phyloP scores from a whole-genome alignment of 1,140 invertebrate genomes.

The Trichonephila inaurata region DNA sequence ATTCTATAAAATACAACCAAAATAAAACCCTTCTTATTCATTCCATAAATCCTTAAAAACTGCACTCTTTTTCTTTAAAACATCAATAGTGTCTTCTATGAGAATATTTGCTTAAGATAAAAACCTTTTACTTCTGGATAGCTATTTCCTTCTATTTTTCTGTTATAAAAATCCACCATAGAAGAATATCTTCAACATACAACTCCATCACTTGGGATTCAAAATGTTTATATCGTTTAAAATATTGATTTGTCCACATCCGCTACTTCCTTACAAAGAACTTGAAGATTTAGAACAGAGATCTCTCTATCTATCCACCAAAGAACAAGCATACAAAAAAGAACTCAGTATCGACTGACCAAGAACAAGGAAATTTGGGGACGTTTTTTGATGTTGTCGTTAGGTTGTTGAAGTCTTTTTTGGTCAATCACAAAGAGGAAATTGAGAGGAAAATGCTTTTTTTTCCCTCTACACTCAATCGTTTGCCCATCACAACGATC shows the following conservation, averaged over 20 bases:
- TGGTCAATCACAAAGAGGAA: conserved; percentile 29
- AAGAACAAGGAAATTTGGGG: conserved; percentile 4
- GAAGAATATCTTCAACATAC: not conserved
- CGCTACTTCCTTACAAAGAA: not conserved
- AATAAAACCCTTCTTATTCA: not conserved
- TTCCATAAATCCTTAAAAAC: not conserved
- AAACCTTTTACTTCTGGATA: not conserved
- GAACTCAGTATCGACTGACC: not conserved
- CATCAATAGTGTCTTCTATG: not conserved
- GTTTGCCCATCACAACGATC: not conserved
- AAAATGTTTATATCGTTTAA: conserved; percentile 11
- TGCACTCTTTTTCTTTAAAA: not conserved
- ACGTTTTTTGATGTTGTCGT: not conserved
- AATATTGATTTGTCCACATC: not conserved
- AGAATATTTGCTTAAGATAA: not conserved
- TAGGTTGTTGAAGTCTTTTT: not conserved
- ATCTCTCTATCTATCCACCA: not conserved
- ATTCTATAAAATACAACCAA: not conserved
- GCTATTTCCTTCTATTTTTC: not conserved
- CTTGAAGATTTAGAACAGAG: not conserved
- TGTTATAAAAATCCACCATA: not conserved
- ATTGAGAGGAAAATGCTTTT: not conserved
- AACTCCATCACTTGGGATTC: not conserved
- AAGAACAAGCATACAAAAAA: not conserved
- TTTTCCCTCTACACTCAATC: not conserved